Evolutionary conservation across 1,140 invertebrate genomes (phyloP).

Genomic region (Notospermus geniculatus): DNA sequence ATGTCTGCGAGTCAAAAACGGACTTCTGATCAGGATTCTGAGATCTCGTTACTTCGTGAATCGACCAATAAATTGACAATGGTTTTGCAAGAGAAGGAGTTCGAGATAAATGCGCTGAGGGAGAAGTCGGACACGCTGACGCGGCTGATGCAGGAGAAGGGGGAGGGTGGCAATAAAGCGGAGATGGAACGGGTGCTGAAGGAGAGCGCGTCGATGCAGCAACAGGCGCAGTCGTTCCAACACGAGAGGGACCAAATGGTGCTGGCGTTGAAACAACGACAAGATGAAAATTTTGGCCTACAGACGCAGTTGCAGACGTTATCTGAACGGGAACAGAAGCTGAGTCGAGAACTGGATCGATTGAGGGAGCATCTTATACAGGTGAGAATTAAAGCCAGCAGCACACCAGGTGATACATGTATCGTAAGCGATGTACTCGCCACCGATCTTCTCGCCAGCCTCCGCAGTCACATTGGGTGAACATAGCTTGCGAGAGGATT

Average conservation of each 20-base stretch:
- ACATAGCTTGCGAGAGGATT: too few relatives aligned
- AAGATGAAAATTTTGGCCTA: constrained; percentile 53
- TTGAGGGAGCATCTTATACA: constrained; percentile 78
- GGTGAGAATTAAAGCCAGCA: too few relatives aligned
- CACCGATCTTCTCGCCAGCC: too few relatives aligned
- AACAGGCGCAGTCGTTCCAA: constrained; percentile 40
- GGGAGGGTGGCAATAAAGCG: constrained; percentile 32
- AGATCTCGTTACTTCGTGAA: constrained; percentile 42
- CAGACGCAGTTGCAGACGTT: constrained; percentile 62
- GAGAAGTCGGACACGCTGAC: constrained; percentile 47
- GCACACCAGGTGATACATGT: too few relatives aligned
- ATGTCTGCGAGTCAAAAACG: constrained; percentile 28
- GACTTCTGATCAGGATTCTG: constrained; percentile 27
- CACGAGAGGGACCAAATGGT: constrained; percentile 53
- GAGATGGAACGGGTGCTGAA: constrained; percentile 46
- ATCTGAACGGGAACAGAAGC: constrained; percentile 52
- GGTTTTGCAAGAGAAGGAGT: constrained; percentile 46
- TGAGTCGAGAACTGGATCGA: constrained; percentile 69
- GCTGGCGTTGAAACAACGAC: constrained; percentile 43
- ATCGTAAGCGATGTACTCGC: too few relatives aligned
- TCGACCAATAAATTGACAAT: constrained; percentile 45
- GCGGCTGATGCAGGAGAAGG: constrained; percentile 34
- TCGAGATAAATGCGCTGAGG: constrained; percentile 45
- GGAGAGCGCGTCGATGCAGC: constrained; percentile 45
- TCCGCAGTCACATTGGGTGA: too few relatives aligned